A percentile compares a stretch with the other conserved stretches of the same genome.
Conservation (phyloP, 2,797 vertebrate species). For the Gallinago solitaria region DNA sequence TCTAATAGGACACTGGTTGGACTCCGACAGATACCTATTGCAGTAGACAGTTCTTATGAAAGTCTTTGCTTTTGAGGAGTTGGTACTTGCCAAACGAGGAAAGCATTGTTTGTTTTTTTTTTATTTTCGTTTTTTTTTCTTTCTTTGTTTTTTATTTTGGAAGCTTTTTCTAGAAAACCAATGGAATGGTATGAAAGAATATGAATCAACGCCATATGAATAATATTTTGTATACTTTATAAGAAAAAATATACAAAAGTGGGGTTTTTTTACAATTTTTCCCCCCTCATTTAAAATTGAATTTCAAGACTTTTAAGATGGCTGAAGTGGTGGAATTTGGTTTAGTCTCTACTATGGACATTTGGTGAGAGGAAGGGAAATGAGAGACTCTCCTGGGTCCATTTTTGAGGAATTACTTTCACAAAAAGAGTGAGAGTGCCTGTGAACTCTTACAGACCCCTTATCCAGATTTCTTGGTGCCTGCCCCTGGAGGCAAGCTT, state of each 20-base stretch:
- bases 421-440: not conserved
- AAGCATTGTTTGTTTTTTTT: not conserved
- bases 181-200: not conserved
- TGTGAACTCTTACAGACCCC: not conserved
- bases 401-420: not conserved
- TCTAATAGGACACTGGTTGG: not conserved
- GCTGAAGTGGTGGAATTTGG: fast-evolving
- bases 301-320: not conserved
- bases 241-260: not conserved
- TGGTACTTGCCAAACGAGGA: not conserved
- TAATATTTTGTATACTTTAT: not conserved
- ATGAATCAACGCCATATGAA: not conserved
- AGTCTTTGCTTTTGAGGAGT: not conserved
- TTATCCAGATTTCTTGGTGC: not conserved
- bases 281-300: not conserved
- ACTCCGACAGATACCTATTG: not conserved
- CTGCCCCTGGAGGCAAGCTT: not conserved
- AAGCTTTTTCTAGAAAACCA: not conserved
- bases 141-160: not conserved
- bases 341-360: not conserved
- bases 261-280: fast-evolving
- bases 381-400: not conserved
- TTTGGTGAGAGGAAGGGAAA: not conserved
- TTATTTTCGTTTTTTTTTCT: too few relatives aligned
- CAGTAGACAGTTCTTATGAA: not conserved